Evolutionary conservation across 2,113 vertebrate genomes (phyloP).

Genomic region (Elanoides forficatus): DNA sequence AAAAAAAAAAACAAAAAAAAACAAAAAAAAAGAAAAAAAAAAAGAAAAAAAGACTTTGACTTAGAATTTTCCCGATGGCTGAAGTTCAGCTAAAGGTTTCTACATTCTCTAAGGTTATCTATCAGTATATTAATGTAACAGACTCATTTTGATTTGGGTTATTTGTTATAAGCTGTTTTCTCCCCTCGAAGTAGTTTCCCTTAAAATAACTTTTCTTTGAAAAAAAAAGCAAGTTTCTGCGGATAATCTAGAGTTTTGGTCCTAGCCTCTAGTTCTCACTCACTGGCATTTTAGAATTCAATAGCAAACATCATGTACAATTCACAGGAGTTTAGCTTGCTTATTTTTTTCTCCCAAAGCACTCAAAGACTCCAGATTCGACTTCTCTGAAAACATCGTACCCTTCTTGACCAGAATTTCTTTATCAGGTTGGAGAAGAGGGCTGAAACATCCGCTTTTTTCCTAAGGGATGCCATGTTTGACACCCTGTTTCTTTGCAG

Average conservation of each 20-base stretch:
- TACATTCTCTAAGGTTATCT: background rate
- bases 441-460: background rate
- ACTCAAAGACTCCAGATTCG: background rate
- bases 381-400: background rate
- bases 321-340: background rate
- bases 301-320: background rate
- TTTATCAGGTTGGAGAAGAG: background rate
- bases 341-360: background rate
- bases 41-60: background rate
- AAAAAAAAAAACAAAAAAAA: too few relatives aligned
- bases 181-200: background rate
- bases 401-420: background rate
- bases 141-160: background rate
- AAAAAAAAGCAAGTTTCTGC: background rate
- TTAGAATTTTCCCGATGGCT: rapidly evolving
- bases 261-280: background rate
- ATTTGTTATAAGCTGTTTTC: background rate
- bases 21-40: too few relatives aligned
- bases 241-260: background rate
- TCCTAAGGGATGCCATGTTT: background rate
- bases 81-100: background rate
- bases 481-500: background rate
- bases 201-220: background rate
- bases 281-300: background rate
- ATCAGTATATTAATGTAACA: background rate